These are phyloP conservation scores for Anoplius nigerrimus DNA, from an alignment of 2,888 invertebrate species.

Conservation along the genomic window DNA sequence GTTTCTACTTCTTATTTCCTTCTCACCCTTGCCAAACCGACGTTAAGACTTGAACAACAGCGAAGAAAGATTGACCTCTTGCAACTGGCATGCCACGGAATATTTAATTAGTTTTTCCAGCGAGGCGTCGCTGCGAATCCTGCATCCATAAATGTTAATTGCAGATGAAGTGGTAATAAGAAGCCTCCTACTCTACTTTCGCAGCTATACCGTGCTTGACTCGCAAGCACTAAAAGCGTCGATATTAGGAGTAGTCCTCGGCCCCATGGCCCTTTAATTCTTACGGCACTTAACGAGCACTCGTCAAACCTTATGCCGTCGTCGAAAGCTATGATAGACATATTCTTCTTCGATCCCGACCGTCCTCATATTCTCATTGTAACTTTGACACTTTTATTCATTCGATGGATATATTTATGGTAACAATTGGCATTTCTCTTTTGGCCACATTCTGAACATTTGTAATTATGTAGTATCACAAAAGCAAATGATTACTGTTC, in stretches of 20 bases:
- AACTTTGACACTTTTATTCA: conserved; percentile 38
- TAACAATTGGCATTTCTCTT: too few species aligned
- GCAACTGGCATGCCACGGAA: conserved; percentile 56
- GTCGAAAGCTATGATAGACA: conserved; percentile 48
- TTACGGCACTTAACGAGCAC: conserved; percentile 64
- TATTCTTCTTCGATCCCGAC: conserved; percentile 43
- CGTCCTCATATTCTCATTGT: conserved; percentile 40
- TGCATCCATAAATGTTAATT: conserved; percentile 75
- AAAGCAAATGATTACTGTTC: too few species aligned
- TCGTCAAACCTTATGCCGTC: conserved; percentile 52
- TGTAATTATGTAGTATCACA: too few species aligned
- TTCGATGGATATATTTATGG: conserved; percentile 37
- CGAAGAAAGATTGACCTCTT: conserved; percentile 23
- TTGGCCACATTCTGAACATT: too few species aligned
- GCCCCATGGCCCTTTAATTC: conserved; percentile 53
- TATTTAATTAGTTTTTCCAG: conserved; percentile 75
- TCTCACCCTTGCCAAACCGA: conserved; percentile 37
- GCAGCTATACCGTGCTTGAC: conserved; percentile 13
- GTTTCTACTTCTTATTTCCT: conserved; percentile 33
- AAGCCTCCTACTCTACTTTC: conserved; percentile 49
- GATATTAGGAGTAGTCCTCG: background rate
- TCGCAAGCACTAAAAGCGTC: too few species aligned
- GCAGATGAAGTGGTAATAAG: conserved; percentile 75
- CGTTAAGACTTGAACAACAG: conserved; percentile 35
- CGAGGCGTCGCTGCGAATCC: conserved; percentile 38